These are phyloP conservation scores for Ceratothoa steindachneri DNA, from an alignment of 2,888 invertebrate species.

Conservation along the genomic window DNA sequence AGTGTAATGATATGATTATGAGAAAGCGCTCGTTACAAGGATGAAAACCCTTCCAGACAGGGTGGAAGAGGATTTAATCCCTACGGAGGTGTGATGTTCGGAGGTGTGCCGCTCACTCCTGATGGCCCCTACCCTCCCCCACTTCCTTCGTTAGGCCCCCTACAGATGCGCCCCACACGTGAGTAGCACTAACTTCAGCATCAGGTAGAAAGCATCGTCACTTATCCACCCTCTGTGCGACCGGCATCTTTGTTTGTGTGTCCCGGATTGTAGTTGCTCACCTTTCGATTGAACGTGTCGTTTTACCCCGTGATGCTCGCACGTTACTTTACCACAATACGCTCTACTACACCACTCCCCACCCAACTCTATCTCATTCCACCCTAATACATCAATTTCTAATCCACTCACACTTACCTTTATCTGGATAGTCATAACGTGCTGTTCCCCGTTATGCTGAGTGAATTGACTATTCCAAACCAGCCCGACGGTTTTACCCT, in stretches of 20 bases:
- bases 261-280: neutral
- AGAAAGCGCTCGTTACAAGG: neutral
- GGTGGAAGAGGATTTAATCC: slow-evolving; percentile 22
- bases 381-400: too few relatives aligned
- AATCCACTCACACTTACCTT: too few relatives aligned
- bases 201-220: slow-evolving; percentile 11
- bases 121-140: slow-evolving; percentile 10
- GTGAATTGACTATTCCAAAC: too few relatives aligned
- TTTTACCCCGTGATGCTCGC: too few relatives aligned
- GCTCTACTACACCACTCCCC: too few relatives aligned
- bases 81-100: slow-evolving; percentile 15
- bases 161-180: neutral
- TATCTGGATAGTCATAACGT: too few relatives aligned
- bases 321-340: too few relatives aligned
- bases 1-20: neutral
- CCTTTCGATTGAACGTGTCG: too few relatives aligned
- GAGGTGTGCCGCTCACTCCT: slow-evolving; percentile 13
- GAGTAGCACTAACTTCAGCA: neutral
- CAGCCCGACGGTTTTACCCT: too few relatives aligned
- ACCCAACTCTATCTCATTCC: too few relatives aligned
- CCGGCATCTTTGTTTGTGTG: neutral
- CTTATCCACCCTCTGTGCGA: neutral
- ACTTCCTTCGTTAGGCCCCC: neutral
- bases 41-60: slow-evolving; percentile 25
- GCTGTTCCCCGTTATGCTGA: too few relatives aligned